phyloP scores from a whole-genome alignment of 1,140 invertebrate genomes.

The Aphidius ervi region DNA sequence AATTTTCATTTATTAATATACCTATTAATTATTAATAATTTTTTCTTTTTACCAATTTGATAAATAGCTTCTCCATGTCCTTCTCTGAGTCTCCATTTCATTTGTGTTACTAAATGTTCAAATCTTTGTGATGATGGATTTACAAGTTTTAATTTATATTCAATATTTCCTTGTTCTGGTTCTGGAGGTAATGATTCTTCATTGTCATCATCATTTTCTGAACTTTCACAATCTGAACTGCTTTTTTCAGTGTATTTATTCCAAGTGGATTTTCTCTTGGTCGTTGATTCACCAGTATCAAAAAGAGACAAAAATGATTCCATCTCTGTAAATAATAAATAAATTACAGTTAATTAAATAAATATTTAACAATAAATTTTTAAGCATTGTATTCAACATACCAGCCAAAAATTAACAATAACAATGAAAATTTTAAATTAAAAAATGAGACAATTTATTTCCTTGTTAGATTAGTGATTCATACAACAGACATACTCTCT shows the following conservation, averaged over 20 bases:
- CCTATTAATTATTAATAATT: background rate
- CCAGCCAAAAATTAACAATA: too few relatives aligned
- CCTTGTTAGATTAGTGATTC: too few relatives aligned
- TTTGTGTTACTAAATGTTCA: conserved; percentile 85
- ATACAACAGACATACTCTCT: too few relatives aligned
- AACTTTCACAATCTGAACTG: conserved; percentile 40
- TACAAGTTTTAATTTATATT: conserved; percentile 88
- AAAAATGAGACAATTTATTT: too few relatives aligned
- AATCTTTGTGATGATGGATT: conserved; percentile 80
- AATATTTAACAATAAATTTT: background rate
- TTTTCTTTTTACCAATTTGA: conserved; percentile 66
- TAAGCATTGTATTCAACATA: too few relatives aligned
- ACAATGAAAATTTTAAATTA: too few relatives aligned
- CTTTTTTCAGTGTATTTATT: conserved; percentile 41
- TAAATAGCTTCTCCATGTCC: conserved; percentile 94
- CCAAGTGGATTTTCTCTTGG: conserved; percentile 38
- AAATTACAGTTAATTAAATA: background rate
- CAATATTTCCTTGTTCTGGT: conserved; percentile 84
- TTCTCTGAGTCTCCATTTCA: conserved; percentile 85
- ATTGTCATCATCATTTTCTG: conserved; percentile 44
- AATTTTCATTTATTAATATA: background rate
- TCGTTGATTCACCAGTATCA: conserved; percentile 59
- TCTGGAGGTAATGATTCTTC: conserved; percentile 76
- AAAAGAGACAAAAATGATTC: conserved; percentile 76
- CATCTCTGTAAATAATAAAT: conserved; percentile 52